Conservation (phyloP, 1,140 invertebrate genomes). For the Dendroctonus valens region DNA sequence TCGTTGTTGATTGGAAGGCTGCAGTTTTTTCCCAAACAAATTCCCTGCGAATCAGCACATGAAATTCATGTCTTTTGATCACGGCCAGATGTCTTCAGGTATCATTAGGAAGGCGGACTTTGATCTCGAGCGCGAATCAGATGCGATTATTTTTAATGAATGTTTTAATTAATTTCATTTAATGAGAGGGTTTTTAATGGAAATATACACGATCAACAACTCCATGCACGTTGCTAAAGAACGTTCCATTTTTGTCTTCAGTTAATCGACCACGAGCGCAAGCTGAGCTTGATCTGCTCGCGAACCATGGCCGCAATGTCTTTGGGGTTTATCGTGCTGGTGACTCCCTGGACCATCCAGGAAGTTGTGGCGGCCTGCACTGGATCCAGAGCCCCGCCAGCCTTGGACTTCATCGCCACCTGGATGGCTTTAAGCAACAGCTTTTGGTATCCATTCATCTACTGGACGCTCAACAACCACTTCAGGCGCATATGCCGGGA, state of each 20-base stretch:
- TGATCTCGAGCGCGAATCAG: no score
- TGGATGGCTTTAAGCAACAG: constrained; percentile 84
- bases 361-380: constrained; percentile 85
- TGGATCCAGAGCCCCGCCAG: constrained; percentile 73
- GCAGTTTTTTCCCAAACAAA: no score
- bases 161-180: no score
- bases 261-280: constrained; percentile 68
- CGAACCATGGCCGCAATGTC: constrained; percentile 87
- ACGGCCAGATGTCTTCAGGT: no score
- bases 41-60: no score
- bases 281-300: constrained; percentile 74
- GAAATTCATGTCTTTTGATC: no score
- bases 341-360: constrained; percentile 84
- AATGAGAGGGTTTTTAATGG: no score
- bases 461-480: constrained; percentile 82
- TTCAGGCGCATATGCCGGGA: constrained; percentile 77
- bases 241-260: constrained; percentile 45
- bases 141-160: no score
- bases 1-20: no score
- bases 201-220: not conserved
- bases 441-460: constrained; percentile 86
- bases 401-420: constrained; percentile 78
- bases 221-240: not conserved
- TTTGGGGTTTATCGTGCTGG: constrained; percentile 83
- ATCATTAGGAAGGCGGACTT: no score